These are phyloP conservation scores for Watsonalla cultraria DNA, from an alignment of 2,888 invertebrate genomes.

Conservation along the genomic window DNA sequence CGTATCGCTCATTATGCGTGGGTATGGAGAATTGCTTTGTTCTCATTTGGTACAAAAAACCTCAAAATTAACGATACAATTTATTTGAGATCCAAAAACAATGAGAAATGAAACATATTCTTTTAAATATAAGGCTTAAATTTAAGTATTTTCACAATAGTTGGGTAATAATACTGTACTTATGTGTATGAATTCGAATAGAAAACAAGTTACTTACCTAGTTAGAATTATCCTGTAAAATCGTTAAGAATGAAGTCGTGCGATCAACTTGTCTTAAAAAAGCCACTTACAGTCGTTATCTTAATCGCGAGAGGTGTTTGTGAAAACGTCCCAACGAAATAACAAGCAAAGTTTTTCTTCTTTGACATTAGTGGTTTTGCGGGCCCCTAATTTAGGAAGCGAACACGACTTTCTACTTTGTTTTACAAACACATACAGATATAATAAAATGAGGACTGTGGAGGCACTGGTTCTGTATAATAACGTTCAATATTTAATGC, in stretches of 20 bases:
- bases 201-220: no score
- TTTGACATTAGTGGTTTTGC: background rate
- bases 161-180: no score
- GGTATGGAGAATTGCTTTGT: background rate
- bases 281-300: background rate
- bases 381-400: background rate
- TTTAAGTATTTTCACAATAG: no score
- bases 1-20: background rate
- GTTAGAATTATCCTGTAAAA: no score
- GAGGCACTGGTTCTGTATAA: no score
- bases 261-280: background rate
- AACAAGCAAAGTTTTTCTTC: background rate
- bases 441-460: no score
- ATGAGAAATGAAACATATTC: no score
- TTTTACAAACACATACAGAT: background rate
- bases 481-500: no score
- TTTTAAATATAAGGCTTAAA: no score
- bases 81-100: no score
- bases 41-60: background rate
- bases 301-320: background rate
- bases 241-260: no score
- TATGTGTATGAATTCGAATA: no score
- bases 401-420: background rate
- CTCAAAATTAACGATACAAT: background rate
- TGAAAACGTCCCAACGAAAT: background rate